Evolutionary conservation across 2,797 vertebrate genomes (phyloP).

Genomic region (Tachyglossus aculeatus): DNA sequence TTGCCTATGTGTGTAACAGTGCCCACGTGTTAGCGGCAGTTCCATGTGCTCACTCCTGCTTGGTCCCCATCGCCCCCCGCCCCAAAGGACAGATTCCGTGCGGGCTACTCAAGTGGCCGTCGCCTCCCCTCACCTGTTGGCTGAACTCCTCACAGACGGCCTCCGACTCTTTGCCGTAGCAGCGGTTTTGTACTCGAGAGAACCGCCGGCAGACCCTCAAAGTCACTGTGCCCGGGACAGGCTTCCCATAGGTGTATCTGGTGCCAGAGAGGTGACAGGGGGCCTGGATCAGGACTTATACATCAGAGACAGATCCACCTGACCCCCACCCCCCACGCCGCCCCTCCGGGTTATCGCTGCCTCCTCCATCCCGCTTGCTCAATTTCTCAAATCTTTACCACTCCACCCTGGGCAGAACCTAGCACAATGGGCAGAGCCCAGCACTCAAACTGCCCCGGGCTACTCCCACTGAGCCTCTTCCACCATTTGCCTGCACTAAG

Average conservation of each 20-base stretch:
- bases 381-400: background rate
- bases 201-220: conserved; percentile 69
- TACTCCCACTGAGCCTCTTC: too few relatives aligned
- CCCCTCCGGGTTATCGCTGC: background rate
- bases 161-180: conserved; percentile 44
- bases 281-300: too few relatives aligned
- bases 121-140: conserved; percentile 56
- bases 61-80: too few relatives aligned
- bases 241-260: conserved; percentile 77
- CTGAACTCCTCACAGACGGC: conserved; percentile 71
- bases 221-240: conserved; percentile 64
- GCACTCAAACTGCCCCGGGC: too few relatives aligned
- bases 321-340: background rate
- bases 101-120: too few relatives aligned
- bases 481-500: too few relatives aligned
- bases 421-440: too few relatives aligned
- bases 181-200: accelerated
- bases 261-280: background rate
- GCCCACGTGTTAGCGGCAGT: too few relatives aligned
- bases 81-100: too few relatives aligned
- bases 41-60: too few relatives aligned
- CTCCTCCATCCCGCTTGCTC: background rate
- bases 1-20: too few relatives aligned
- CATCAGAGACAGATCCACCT: background rate
- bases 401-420: background rate